Evolutionary conservation across 2,113 vertebrate genomes (phyloP), one percentile per base, ranked within the genome.

Genomic region (Melanotaenia duboulayi): DNA sequence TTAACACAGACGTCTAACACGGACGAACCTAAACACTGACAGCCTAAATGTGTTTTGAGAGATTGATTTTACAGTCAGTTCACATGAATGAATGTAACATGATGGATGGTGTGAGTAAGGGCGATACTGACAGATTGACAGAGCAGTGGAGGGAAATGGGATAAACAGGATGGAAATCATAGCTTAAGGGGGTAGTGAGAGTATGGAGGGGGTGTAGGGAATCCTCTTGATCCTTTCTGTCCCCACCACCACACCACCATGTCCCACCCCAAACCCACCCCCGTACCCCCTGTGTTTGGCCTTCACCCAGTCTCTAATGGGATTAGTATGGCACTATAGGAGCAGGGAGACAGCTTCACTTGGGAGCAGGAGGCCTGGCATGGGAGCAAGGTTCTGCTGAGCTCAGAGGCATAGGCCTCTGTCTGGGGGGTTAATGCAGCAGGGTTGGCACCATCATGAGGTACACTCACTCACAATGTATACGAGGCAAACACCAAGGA

Each of bases 291-390:
- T 69, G 71, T 54, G 65, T 80, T 86, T 92, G 91, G 90, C 87
- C 80, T 74, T 58, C 74, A 52, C 85, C 85, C 84, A 89, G 82
- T 60, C 71, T 77, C 56, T 91, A 91, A 92, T 91, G 84, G 83
- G 91, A 92, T 92, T 90, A 91, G 80, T 65, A 74, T 70, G 67
- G 69, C 65, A 72, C 83, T 89, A 87, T 85, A 76, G 86, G 81
- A 85, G 78, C 67, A 71, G 76, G 80, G 81, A 80, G 71, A 76
- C 61, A 7, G 72, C 69, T 84, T 59, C 70, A 65, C 65, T 78
- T 69, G 78, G 77, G 73, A 80, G 74, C 75, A 67, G 76, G 86
- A 71, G 87, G 81, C 84, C 88, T 89, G 87, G 90, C 87, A 82
- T 76, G 86, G 83, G 80, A 73, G 89, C 67, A 67, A 78, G 80